Percentiles rank a stretch among this genome's conserved stretches.
These are phyloP conservation scores for Chaunax sp. DNA, from an alignment of 2,797 vertebrate genomes.

Conservation along the genomic window DNA sequence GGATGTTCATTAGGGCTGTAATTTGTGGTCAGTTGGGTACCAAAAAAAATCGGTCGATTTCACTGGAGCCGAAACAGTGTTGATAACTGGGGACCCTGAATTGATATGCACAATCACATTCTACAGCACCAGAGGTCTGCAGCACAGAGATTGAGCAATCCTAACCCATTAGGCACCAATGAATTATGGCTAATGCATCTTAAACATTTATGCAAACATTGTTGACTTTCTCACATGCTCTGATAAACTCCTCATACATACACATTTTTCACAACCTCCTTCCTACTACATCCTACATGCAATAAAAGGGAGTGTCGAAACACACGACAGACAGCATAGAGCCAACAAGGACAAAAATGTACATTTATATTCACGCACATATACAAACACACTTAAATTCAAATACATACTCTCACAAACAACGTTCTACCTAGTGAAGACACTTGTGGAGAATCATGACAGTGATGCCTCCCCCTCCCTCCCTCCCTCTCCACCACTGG, in stretches of 20 bases:
- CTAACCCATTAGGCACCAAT: conserved; percentile 70
- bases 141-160: conserved; percentile 68
- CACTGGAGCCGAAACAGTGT: conserved; percentile 44
- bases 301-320: not conserved
- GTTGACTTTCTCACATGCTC: conserved; percentile 55
- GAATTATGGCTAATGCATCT: conserved; percentile 77
- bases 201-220: conserved; percentile 75
- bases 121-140: conserved; percentile 63
- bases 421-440: conserved; percentile 50
- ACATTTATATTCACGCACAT: not conserved
- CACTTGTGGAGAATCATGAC: conserved; percentile 70
- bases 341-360: not conserved
- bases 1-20: conserved; percentile 59
- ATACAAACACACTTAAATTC: conserved; percentile 28
- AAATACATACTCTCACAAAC: conserved; percentile 46
- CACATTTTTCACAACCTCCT: not conserved
- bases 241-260: conserved; percentile 23
- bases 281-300: not conserved
- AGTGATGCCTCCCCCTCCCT: conserved; percentile 40
- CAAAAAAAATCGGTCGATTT: conserved; percentile 36
- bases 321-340: not conserved
- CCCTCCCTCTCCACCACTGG: conserved; percentile 33
- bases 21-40: conserved; percentile 66
- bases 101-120: conserved; percentile 77
- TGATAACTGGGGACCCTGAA: conserved; percentile 46